Evolutionary conservation across 2,113 vertebrate genomes (phyloP), one percentile per base, ranked within the genome.

Genomic region (Copsychus sechellarum): DNA sequence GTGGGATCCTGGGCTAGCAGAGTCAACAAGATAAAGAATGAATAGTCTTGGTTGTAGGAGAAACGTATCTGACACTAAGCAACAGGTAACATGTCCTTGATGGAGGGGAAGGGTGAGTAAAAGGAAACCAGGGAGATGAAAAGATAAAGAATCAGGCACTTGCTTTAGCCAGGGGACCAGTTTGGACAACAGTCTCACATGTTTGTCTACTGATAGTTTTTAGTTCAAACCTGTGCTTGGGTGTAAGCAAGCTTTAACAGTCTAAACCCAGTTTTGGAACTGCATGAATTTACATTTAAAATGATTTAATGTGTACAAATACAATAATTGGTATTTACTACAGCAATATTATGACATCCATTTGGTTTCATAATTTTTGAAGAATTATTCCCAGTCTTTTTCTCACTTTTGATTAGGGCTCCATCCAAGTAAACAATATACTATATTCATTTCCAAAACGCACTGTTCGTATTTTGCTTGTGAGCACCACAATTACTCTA

Each of bases 101-200:
- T 95, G 97, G 97, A 97, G 84, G 97, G 97, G 93, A 90, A 96
- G 94, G 94, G 92, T 92, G 95, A 86, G 96, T 93, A 97, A 81
- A 91, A 97, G 94, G 94, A 96, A 97, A 98, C 94, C 83, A 77
- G 93, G 96, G 94, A 93, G 90, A 95, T 97, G 98, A 98, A 99
- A 98, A 99, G 98, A 99, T 98, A 98, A 98, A 98, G 98, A 98
- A 98, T 98, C 98, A 98, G 97, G 98, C 98, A 98, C 97, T 98
- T 98, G 83, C 92, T 94, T 94, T 90, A 89, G 86, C 72, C 95
- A 85, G 94, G 33, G 64, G 65, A 84, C 64, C 87, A 5, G 72
- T 84, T 38, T 58, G 57, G 73, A 33, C 56, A 48, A 42, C 36
- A 73, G 48, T 22, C 80, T 95, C 36, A 34, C 48, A 38, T 4